Base-by-base conservation (phyloP, 2,113 vertebrate genomes). In the Clarias gariepinus region DNA sequence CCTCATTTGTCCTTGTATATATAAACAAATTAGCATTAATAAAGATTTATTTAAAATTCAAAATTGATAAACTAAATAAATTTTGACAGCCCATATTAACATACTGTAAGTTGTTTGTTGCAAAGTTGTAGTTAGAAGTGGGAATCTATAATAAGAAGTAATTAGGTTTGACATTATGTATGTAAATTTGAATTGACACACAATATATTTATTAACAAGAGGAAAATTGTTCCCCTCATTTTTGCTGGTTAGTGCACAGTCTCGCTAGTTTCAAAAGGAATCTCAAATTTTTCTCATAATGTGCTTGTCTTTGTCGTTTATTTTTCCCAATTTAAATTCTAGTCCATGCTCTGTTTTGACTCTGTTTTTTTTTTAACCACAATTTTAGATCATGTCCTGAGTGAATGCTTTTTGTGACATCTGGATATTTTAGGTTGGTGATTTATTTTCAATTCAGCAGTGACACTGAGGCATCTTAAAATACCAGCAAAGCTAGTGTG, bases 401-500 rank as follows among this genome's bases (percentile, higher is more conserved):
- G 66, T 30, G 0, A 0, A 69, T 36, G 68, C 47, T 53, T 52
- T 53, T 53, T 76, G 41, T 76, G 23, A 76, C 47, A 52, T 12
- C 41, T 76, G 47, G 47, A 76, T 76, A 76, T 76, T 76, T 76
- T 25, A 53, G 23, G 73, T 18, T 18, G 66, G 30, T 69, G 30
- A 69, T 69, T 76, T 76, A 76, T 76, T 76, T 25, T 53, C 12
- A 53, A 53, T n/a, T 76, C 41, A 53, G 23, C 23, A 52, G 41
- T 76, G 73, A 76, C 73, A 76, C n/a, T 53, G 12, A 53, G 73
- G 23, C 23, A 76, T 76, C 47, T 76, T 53, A 76, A 76, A 76
- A 76, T 76, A 53, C 41, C 12, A 76, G 73, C 12, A 53, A 76
- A n/a, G 41, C 41, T 76, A 76, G 23, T 76, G 41, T 76, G 41